Conservation (phyloP, 2,888 invertebrate species). For the Nephrocerus scutellatus region DNA sequence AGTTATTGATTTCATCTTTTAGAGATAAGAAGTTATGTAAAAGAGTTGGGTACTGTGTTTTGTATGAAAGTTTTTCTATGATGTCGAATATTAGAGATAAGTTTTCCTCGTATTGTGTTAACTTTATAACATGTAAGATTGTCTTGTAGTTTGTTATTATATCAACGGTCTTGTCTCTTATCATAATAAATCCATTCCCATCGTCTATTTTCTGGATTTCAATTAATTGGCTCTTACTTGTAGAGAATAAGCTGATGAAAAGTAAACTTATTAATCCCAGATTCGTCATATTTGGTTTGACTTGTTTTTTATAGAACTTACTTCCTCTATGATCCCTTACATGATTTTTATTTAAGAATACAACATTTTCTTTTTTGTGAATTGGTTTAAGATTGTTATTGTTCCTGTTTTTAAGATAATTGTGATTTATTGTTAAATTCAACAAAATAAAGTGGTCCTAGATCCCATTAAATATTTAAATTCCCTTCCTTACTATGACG, state of each 20-base stretch:
- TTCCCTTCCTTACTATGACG: too few species aligned
- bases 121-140: slow-evolving; percentile 5
- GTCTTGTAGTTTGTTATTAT: slow-evolving; percentile 5
- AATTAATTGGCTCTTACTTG: neutral
- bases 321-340: slow-evolving; percentile 2
- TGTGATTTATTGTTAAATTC: slow-evolving; percentile 2
- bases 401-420: slow-evolving; percentile 5
- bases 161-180: slow-evolving; percentile 2
- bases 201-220: slow-evolving; percentile 2
- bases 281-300: slow-evolving; percentile 5
- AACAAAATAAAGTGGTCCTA: too few species aligned
- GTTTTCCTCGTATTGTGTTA: slow-evolving; percentile 4
- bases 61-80: slow-evolving; percentile 6
- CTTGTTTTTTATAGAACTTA: slow-evolving; percentile 7
- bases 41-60: slow-evolving; percentile 4
- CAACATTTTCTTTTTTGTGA: slow-evolving; percentile 1
- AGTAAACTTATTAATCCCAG: slow-evolving; percentile 4
- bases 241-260: slow-evolving; percentile 3
- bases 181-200: slow-evolving; percentile 3
- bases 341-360: slow-evolving; percentile 3
- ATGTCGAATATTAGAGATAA: slow-evolving; percentile 4
- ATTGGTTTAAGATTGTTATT: slow-evolving; percentile 6
- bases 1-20: neutral
- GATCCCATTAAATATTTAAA: too few species aligned
- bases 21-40: slow-evolving; percentile 3